Evolutionary conservation across 2,113 vertebrate genomes (phyloP).

Genomic region (Haemorhous mexicanus): DNA sequence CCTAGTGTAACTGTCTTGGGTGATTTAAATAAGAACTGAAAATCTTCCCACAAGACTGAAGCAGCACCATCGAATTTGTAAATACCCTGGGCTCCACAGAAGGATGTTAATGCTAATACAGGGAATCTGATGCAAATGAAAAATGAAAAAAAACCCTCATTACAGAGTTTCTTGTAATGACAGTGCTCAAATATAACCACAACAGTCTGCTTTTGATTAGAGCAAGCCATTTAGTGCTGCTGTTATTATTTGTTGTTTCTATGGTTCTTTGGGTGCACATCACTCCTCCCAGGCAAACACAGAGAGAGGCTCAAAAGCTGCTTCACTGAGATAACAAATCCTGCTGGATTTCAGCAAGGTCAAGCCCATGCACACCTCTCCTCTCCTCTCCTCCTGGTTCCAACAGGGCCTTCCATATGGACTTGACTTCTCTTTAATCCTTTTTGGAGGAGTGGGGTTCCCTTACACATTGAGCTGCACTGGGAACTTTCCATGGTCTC

Average conservation of each 20-base stretch:
- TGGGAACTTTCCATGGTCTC: neutral
- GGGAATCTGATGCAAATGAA: conserved; percentile 26
- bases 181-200: conserved; percentile 35
- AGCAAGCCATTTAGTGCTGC: neutral
- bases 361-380: fast-evolving
- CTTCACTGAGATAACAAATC: neutral
- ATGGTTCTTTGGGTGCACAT: neutral
- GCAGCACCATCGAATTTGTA: neutral
- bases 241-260: conserved; percentile 35
- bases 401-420: fast-evolving
- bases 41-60: neutral
- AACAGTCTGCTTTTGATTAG: conserved; percentile 51
- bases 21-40: conserved; percentile 15
- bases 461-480: neutral
- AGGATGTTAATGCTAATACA: neutral
- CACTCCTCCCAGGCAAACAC: neutral
- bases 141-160: neutral
- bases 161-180: conserved; percentile 47
- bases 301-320: neutral
- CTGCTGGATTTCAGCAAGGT: neutral
- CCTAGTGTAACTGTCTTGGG: neutral
- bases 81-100: neutral
- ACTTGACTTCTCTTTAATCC: neutral
- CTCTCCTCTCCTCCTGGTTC: neutral
- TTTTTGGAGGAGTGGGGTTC: neutral